Conservation (phyloP, 2,888 invertebrate species). For the Agrotis exclamationis region DNA sequence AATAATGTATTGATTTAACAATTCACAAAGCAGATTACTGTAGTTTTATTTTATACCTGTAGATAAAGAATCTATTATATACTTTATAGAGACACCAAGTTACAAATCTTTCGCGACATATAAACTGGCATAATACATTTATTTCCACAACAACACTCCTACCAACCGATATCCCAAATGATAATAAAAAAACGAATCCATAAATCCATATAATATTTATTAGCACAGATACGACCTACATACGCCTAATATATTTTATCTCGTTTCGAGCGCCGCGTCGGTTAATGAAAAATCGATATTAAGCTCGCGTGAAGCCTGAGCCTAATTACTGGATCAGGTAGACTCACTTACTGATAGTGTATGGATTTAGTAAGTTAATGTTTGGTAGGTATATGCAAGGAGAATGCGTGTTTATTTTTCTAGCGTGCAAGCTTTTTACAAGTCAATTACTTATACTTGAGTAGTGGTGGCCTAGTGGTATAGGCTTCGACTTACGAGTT, state of each 20-base stretch:
- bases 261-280: conserved; percentile 32
- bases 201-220: conserved; percentile 52
- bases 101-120: neutral
- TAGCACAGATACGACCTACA: conserved; percentile 41
- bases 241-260: conserved; percentile 61
- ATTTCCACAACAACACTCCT: neutral
- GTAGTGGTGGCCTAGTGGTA: too few species aligned
- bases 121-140: neutral
- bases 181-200: conserved; percentile 40
- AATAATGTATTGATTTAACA: too few species aligned
- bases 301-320: conserved; percentile 34
- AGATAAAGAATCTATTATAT: too few species aligned
- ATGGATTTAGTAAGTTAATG: conserved; percentile 1
- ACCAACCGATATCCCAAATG: conserved; percentile 19
- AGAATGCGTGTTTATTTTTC: neutral
- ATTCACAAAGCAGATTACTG: too few species aligned
- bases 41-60: too few species aligned
- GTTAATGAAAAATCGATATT: conserved; percentile 65
- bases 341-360: conserved; percentile 5
- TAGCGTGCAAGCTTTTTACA: neutral
- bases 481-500: too few species aligned
- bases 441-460: neutral
- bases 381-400: neutral
- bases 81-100: too few species aligned
- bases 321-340: conserved; percentile 42